Evolutionary conservation across 2,888 invertebrate species (phyloP), one percentile per base, ranked within the genome.

Genomic region (Chymomyza procnemis): DNA sequence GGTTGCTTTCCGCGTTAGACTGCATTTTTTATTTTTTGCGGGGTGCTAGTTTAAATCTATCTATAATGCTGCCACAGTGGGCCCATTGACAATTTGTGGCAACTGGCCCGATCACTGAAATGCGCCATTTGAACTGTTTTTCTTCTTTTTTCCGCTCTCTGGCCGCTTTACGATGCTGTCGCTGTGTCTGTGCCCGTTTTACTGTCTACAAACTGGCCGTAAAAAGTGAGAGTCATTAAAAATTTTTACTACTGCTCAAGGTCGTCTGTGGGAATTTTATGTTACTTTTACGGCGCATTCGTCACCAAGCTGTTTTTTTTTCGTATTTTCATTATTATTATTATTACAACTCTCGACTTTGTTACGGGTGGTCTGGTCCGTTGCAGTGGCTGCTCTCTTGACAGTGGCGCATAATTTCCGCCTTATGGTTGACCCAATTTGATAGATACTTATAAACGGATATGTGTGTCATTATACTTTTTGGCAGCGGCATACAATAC

Each of bases 221-320:
- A 89, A 88, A 79, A 90, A 90, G 89, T 89, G 87, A 90, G 86
- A 90, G 88, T 88, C 88, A 89, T 90, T 90, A 90, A 89, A 87
- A 88, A 85, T 86, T 87, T 89, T 90, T 90, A 90, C 88, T 79
- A 83, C 88, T 82, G 73, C 75, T 87, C 90, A 90, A 90, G 90
- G 90, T 89, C 90, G 90, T 87, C 87, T 85, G 79, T 64, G 66
- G 78, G 80, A 81, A 79, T 88, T 89, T 89, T 88, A 88, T 88
- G 80, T 76, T 76, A 72, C 71, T 76, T 84, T 84, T 77, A 77
- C 79, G 73, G 67, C 70, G 59, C 47, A 66, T 73, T 73, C 73
- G 73, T 73, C 79, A 65, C 50, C 64, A 67, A 74, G 70, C 41
- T 69, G 58, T 52, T 70, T 65, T 22, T 50, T 48, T 61, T 16